Base-by-base conservation (phyloP, 1,140 invertebrate genomes). In the Zelostemma sp. region DNA sequence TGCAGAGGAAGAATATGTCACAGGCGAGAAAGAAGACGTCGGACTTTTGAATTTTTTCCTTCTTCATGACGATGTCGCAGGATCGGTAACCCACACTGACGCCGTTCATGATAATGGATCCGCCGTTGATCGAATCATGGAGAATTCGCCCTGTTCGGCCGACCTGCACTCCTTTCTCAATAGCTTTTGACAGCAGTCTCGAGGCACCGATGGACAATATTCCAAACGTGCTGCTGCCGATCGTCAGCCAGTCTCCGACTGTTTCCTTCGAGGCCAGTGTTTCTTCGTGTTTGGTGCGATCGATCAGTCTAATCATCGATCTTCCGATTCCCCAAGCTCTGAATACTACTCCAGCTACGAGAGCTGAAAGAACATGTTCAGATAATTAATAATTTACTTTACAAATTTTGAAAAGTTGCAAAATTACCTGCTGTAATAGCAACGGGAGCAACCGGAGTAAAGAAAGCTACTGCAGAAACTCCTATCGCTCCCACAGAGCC, bases 361-460 rank as follows among this genome's bases (percentile, higher is more conserved):
- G 5, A 54, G 57, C 76, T 77, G 18, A 31, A 21, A 55, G n/a
- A 56, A n/a, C n/a, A n/a, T n/a, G n/a, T n/a, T n/a, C n/a, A n/a
- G n/a, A n/a, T n/a, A n/a, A 45, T 2, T 11, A 54, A 41, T 28
- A n/a, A 31, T 31, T 15, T 0, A 49, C 14, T 19, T 28, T 33
- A 51, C 18, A 38, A 1, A 11, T 31, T 31, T 3, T 3, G 12
- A 49, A 31, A 49, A 49, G 3, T 9, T 25, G 25, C 31, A 25
- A 3, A 9, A 5, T 56, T 72, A 68, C 85, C 77, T 51, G 68
- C 46, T 4, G 31, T 25, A 5, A 58, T 41, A 35, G 50, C 67
- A 40, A 77, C 35, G 28, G 80, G 57, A 11, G 64, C 69, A 28
- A 79, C 4, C 2, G 84, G 81, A 19, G 79, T 80, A 1, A 84